Evolutionary conservation across 2,888 invertebrate genomes (phyloP).

Genomic region (Lypha dubia): DNA sequence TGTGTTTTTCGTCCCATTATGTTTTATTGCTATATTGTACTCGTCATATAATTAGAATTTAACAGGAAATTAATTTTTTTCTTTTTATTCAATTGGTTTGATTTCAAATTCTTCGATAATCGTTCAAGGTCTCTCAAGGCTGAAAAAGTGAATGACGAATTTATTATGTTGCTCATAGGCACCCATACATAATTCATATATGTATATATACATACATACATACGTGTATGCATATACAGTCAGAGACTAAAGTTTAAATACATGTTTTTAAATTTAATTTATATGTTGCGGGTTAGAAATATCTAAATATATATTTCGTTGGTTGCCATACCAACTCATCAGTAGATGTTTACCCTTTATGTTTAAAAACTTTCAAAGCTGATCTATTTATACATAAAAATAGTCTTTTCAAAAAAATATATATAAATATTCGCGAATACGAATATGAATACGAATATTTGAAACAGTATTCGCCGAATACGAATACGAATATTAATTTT

Average conservation of each 20-base stretch:
- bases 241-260: background rate
- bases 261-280: no score
- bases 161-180: background rate
- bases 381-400: no score
- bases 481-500: no score
- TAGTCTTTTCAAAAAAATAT: no score
- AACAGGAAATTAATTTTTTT: conserved; percentile 22
- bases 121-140: conserved; percentile 40
- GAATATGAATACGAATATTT: no score
- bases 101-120: conserved; percentile 28
- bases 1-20: background rate
- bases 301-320: no score
- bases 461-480: no score
- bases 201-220: background rate
- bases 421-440: no score
- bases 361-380: no score
- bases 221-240: background rate
- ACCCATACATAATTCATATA: background rate
- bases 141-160: background rate
- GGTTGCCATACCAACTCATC: no score
- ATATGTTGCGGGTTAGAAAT: no score
- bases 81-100: conserved; percentile 1
- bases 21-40: background rate
- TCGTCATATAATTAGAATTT: background rate
- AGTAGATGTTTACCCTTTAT: no score